Conservation (phyloP, 2,888 invertebrate species). For the Bibio marci region DNA sequence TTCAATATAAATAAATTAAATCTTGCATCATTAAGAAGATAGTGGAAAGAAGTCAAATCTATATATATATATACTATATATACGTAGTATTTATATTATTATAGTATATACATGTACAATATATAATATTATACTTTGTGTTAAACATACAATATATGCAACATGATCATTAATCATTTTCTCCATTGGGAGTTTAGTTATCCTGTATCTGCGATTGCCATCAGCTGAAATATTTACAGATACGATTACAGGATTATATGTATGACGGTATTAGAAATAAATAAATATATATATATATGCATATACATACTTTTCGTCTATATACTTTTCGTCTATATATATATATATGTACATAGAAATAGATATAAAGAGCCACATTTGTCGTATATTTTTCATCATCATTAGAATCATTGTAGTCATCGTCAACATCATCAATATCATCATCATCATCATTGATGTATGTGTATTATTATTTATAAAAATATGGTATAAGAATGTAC, state of each 20-base stretch:
- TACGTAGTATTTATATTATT: no score
- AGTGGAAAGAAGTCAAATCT: no score
- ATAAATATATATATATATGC: background rate
- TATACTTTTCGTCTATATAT: background rate
- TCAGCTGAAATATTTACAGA: slow-evolving; percentile 7
- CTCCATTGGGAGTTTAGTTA: slow-evolving; percentile 2
- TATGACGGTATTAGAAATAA: background rate
- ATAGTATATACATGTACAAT: no score
- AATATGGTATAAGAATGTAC: no score
- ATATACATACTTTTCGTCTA: no score
- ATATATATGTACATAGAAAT: background rate
- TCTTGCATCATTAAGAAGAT: background rate
- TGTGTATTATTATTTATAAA: background rate
- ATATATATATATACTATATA: no score
- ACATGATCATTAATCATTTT: slow-evolving; percentile 6
- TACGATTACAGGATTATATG: slow-evolving; percentile 6
- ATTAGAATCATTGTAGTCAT: slow-evolving; percentile 8
- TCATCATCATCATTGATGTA: slow-evolving; percentile 6
- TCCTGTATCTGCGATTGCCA: slow-evolving; percentile 5
- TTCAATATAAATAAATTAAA: slow-evolving; percentile 2
- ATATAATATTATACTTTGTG: no score
- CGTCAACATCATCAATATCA: slow-evolving; percentile 7
- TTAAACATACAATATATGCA: no score
- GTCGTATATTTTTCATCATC: slow-evolving; percentile 15
- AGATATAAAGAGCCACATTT: background rate